Evolutionary conservation across 2,797 vertebrate genomes (phyloP).

Genomic region (Sebastes matsubarae): DNA sequence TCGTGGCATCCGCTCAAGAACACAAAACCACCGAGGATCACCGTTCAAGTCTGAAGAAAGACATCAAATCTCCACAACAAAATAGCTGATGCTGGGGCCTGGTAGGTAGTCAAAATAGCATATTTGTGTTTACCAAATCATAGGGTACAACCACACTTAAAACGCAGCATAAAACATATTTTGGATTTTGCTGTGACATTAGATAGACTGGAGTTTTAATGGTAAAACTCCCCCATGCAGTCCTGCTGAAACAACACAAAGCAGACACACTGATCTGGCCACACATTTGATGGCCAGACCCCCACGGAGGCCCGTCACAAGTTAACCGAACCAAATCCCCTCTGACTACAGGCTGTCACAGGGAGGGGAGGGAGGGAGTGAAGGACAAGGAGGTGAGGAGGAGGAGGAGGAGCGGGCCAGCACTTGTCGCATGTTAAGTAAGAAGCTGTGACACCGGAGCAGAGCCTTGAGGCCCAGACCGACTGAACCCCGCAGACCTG

Average conservation of each 20-base stretch:
- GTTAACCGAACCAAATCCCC: background rate
- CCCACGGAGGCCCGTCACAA: conserved; percentile 40
- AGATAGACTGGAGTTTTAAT: background rate
- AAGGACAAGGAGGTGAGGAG: conserved; percentile 24
- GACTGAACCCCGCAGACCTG: conserved; percentile 32
- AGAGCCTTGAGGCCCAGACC: conserved; percentile 9
- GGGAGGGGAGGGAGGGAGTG: background rate
- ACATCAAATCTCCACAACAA: conserved; percentile 48
- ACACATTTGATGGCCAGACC: conserved; percentile 17
- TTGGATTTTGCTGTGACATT: conserved; percentile 20
- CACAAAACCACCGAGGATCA: conserved; percentile 55
- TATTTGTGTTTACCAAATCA: conserved; percentile 55
- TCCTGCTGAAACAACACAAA: conserved; percentile 43
- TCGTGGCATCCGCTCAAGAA: conserved; percentile 60
- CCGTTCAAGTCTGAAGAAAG: conserved; percentile 37
- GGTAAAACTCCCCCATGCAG: background rate
- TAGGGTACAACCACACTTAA: conserved; percentile 34
- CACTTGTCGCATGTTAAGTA: conserved; percentile 44
- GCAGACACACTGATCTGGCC: conserved; percentile 10
- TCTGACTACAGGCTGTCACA: conserved; percentile 30
- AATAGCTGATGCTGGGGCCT: conserved; percentile 20
- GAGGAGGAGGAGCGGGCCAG: conserved; percentile 11
- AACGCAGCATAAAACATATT: conserved; percentile 32
- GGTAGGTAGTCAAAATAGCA: conserved; percentile 32
- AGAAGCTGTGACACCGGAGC: conserved; percentile 40